Conservation (phyloP, 2,797 vertebrate species). For the Naso thynnoides region DNA sequence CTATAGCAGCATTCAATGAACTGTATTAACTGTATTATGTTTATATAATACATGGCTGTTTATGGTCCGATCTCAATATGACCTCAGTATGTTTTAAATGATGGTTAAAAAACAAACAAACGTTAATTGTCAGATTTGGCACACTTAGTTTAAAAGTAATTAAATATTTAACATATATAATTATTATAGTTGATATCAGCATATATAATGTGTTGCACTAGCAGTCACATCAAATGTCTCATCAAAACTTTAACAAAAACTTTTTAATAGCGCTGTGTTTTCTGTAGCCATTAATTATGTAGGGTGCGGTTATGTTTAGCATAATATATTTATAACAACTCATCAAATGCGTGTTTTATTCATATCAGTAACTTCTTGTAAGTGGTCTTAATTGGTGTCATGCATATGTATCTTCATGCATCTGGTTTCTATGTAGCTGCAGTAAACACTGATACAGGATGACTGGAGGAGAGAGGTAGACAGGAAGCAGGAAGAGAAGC, state of each 20-base stretch:
- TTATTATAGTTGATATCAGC: not conserved
- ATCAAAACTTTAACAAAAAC: too few relatives aligned
- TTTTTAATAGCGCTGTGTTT: too few relatives aligned
- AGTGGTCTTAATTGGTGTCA: not conserved
- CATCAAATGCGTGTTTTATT: too few relatives aligned
- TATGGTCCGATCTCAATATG: too few relatives aligned
- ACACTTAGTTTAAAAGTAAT: not conserved
- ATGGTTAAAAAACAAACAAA: not conserved
- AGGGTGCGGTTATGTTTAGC: too few relatives aligned
- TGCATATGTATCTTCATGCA: slow-evolving; percentile 38
- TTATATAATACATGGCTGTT: too few relatives aligned
- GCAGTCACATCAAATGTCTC: too few relatives aligned
- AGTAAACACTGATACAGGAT: slow-evolving; percentile 27
- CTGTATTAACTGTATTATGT: not conserved
- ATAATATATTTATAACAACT: too few relatives aligned
- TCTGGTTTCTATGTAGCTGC: slow-evolving; percentile 26
- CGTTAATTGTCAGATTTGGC: not conserved
- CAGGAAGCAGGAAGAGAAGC: not conserved
- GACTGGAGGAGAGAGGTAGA: not conserved
- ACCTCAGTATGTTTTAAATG: too few relatives aligned
- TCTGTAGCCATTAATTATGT: too few relatives aligned
- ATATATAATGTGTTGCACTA: not conserved
- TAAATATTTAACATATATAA: too few relatives aligned
- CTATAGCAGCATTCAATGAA: not conserved
- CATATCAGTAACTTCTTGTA: too few relatives aligned